phyloP scores from a whole-genome alignment of 2,113 vertebrate species.

The Halichoeres trimaculatus region DNA sequence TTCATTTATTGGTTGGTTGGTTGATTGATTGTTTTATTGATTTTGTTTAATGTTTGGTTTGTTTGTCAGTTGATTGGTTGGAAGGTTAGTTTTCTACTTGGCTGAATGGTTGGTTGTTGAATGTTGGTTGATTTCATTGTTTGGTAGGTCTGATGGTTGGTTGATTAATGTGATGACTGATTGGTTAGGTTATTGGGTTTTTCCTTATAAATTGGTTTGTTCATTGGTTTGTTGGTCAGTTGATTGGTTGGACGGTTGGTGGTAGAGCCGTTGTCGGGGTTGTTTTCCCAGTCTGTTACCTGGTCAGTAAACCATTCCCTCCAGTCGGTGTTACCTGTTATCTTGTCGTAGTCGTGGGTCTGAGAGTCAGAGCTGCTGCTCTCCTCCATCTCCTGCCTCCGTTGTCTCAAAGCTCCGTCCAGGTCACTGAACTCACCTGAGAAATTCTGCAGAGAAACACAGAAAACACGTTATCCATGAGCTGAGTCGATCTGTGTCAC shows the following conservation, averaged over 20 bases:
- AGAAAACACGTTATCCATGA: neutral
- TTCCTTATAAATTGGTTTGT: neutral
- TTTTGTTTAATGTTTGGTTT: neutral
- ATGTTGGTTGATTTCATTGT: no score
- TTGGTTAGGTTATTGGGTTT: no score
- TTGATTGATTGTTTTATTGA: neutral
- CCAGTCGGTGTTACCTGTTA: conserved; percentile 79
- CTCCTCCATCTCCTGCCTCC: conserved; percentile 86
- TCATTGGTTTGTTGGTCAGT: no score
- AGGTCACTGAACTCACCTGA: conserved; percentile 86
- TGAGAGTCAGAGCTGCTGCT: conserved; percentile 94
- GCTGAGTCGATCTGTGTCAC: neutral
- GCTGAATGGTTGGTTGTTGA: no score
- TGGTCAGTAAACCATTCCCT: neutral
- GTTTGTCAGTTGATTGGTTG: no score
- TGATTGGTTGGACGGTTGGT: neutral
- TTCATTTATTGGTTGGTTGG: no score
- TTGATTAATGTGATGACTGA: no score
- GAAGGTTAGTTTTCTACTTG: no score
- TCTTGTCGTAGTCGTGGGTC: conserved; percentile 88
- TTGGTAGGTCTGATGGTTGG: no score
- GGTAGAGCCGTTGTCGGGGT: no score
- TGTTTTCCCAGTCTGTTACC: no score
- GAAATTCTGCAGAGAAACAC: conserved; percentile 81
- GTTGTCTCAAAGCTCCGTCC: conserved; percentile 83